Percentiles rank a stretch among this genome's conserved stretches.
These are phyloP conservation scores for Galeruca laticollis DNA, from an alignment of 2,888 invertebrate genomes.

Conservation along the genomic window DNA sequence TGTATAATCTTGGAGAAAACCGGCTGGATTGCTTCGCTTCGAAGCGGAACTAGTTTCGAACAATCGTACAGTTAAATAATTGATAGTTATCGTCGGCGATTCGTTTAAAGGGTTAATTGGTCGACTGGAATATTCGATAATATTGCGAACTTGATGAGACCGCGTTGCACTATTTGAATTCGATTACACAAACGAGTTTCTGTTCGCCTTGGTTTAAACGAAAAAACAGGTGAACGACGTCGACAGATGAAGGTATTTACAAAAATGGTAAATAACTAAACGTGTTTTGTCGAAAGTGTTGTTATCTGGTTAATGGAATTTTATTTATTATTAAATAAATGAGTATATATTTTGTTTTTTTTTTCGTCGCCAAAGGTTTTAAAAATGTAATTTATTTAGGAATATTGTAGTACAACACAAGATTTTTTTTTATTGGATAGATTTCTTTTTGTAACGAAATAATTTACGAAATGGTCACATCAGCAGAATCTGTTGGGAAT, in stretches of 20 bases:
- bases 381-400: no score
- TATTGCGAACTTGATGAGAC: not conserved
- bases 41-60: not conserved
- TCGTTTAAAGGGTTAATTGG: not conserved
- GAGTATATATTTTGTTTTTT: no score
- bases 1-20: constrained; percentile 62
- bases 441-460: no score
- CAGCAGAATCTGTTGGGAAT: no score
- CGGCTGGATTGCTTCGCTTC: constrained; percentile 55
- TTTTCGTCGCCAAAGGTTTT: no score
- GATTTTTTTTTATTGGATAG: no score
- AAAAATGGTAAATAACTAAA: not conserved
- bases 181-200: constrained; percentile 2
- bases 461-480: no score
- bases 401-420: no score
- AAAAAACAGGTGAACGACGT: not conserved
- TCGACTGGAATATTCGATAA: not conserved
- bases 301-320: constrained; percentile 1
- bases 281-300: not conserved
- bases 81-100: not conserved
- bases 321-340: no score
- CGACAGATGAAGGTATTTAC: constrained; percentile 1
- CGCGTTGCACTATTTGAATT: not conserved
- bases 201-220: not conserved
- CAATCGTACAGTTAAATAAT: constrained; percentile 1